phyloP scores from a whole-genome alignment of 2,888 invertebrate species.

The Piscicola geometra region DNA sequence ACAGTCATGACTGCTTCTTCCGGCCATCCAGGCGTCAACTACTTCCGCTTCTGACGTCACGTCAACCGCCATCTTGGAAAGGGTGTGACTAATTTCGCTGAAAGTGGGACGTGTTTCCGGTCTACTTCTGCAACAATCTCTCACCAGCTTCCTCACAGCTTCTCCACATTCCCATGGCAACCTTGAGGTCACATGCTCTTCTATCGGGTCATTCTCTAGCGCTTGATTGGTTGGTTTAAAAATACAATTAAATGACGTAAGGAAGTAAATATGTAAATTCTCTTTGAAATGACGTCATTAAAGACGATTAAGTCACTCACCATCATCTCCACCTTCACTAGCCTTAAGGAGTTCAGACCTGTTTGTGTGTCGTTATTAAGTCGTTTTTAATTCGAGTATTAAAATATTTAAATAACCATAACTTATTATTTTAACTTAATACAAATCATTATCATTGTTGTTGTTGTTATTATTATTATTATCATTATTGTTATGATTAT shows the following conservation, averaged over 20 bases:
- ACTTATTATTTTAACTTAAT: too few species aligned
- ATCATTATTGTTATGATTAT: background rate
- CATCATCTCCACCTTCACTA: too few species aligned
- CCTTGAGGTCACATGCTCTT: background rate
- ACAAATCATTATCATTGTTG: background rate
- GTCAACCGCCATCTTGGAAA: background rate
- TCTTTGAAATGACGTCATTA: too few species aligned
- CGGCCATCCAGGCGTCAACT: slow-evolving; percentile 13
- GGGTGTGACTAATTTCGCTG: background rate
- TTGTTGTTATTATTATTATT: background rate
- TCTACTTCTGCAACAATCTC: background rate
- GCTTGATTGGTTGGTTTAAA: background rate
- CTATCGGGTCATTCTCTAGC: background rate
- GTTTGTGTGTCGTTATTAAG: too few species aligned
- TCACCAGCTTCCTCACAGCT: background rate
- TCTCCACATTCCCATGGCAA: background rate
- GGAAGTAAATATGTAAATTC: too few species aligned
- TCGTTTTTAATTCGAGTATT: too few species aligned
- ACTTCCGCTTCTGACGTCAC: slow-evolving; percentile 4
- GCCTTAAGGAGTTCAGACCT: too few species aligned
- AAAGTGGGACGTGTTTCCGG: slow-evolving; percentile 1
- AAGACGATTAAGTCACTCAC: too few species aligned
- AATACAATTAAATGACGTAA: too few species aligned
- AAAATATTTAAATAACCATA: too few species aligned
- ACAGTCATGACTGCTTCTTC: slow-evolving; percentile 1